Base-by-base conservation (phyloP, 2,888 invertebrate species). In the Piscicola geometra region DNA sequence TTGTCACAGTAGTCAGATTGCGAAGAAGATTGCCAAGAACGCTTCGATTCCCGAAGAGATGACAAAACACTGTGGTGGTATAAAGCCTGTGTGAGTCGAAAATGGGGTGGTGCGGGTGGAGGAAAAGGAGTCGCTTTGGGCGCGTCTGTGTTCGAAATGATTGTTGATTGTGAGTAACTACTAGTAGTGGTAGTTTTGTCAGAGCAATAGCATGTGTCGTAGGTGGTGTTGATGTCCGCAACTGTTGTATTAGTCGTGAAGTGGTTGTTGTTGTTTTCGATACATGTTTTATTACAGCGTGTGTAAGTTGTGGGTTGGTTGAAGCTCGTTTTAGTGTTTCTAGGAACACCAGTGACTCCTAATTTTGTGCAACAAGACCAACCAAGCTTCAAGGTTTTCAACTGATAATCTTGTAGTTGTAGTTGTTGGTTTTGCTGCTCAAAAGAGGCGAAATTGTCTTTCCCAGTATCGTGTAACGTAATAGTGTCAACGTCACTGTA, bases 151-250 rank as follows among this genome's bases (percentile, higher is more conserved):
- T 9, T 56, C 3, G 60, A 56, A 56, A 56, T 9, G n/a, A 56
- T 56, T 9, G 60, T 56, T 9, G 60, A 56, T 21, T 56, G 60
- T 5, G 60, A 56, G n/a, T 56, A n/a, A 15, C 60, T n/a, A 56
- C 60, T 56, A 5, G 60, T 56, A 21, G 60, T 56, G 25, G 60
- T 56, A 5, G 60, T 56, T 56, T 56, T 56, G 60, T 56, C 60
- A 5, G 60, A 56, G 60, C n/a, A 56, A 21, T 56, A 56, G 25
- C 60, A 56, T 3, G 5, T 3, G n/a, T 56, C 60, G 25, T 25
- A 56, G 5, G 25, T 25, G 60, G 21, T 21, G 21, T 21, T 56
- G n/a, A 25, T 5, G 3, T 5, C 15, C 25, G 60, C 15, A 3
- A 56, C n/a, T 5, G 25, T 25, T 9, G 9, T 56, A n/a, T 9